Evolutionary conservation across 2,888 invertebrate species (phyloP).

Genomic region (Anaspis maculata): DNA sequence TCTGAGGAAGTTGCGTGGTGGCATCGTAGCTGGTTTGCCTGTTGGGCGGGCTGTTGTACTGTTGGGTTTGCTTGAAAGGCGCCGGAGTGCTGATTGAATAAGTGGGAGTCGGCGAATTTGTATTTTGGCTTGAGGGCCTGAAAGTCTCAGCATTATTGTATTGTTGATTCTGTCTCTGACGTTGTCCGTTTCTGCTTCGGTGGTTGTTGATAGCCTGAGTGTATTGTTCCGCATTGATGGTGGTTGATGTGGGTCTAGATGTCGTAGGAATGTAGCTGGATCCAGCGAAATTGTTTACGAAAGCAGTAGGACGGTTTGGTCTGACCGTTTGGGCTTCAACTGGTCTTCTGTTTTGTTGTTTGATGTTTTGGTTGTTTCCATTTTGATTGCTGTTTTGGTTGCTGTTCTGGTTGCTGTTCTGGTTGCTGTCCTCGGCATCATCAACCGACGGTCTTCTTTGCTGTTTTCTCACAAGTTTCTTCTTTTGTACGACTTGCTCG

Average conservation of each 20-base stretch:
- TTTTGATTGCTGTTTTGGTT: constrained; percentile 18
- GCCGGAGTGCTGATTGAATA: constrained; percentile 38
- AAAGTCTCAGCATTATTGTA: constrained; percentile 29
- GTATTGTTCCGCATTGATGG: constrained; percentile 26
- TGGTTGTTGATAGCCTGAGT: constrained; percentile 28
- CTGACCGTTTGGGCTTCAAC: constrained; percentile 29
- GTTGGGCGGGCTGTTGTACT: constrained; percentile 23
- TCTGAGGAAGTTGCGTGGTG: constrained; percentile 19
- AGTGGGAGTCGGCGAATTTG: constrained; percentile 19
- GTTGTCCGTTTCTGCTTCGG: constrained; percentile 14
- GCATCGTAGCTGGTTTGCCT: constrained; percentile 15
- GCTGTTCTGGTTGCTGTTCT: constrained; percentile 23
- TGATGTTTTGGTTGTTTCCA: constrained; percentile 19
- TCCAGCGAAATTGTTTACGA: constrained; percentile 43
- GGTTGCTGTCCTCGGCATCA: not conserved
- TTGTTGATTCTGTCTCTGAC: constrained; percentile 17
- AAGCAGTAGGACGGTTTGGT: constrained; percentile 35
- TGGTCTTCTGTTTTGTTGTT: constrained; percentile 18
- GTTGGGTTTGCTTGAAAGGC: constrained; percentile 36
- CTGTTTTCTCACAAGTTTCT: constrained; percentile 40
- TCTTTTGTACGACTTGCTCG: constrained; percentile 38
- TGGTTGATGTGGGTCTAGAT: constrained; percentile 28
- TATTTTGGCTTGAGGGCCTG: constrained; percentile 28
- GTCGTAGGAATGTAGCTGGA: constrained; percentile 45
- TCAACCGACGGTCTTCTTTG: constrained; percentile 35